Evolutionary conservation across 1,140 invertebrate genomes (phyloP).

Genomic region (Amphibalanus amphitrite): DNA sequence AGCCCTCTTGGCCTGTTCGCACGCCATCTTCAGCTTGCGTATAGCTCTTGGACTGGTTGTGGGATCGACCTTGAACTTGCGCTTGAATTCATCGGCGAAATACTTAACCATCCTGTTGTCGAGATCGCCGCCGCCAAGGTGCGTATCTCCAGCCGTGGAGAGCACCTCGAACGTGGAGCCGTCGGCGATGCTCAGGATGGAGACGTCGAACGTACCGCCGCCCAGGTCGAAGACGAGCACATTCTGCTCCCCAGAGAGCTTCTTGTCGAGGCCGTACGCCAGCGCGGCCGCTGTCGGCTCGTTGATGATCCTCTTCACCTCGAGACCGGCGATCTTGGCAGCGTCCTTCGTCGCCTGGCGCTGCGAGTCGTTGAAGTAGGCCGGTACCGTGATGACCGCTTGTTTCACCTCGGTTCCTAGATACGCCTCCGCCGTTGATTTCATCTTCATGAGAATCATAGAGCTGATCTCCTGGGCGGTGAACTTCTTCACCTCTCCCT

Average conservation of each 20-base stretch:
- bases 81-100: slow-evolving; percentile 20
- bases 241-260: slow-evolving; percentile 25
- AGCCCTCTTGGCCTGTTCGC: slow-evolving; percentile 19
- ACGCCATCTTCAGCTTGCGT: slow-evolving; percentile 18
- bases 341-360: slow-evolving; percentile 82
- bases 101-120: slow-evolving; percentile 22
- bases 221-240: slow-evolving; percentile 36
- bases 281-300: slow-evolving; percentile 32
- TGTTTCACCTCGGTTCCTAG: slow-evolving; percentile 30
- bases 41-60: slow-evolving; percentile 12
- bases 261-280: slow-evolving; percentile 33
- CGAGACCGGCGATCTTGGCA: slow-evolving; percentile 67
- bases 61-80: slow-evolving; percentile 19
- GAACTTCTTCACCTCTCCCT: slow-evolving; percentile 57
- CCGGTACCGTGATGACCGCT: slow-evolving; percentile 36
- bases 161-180: slow-evolving; percentile 47
- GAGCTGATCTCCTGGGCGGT: slow-evolving; percentile 71
- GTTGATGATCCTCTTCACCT: slow-evolving; percentile 38
- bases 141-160: slow-evolving; percentile 38
- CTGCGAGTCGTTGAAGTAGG: slow-evolving; percentile 55
- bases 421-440: slow-evolving; percentile 46
- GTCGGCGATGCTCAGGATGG: slow-evolving; percentile 66
- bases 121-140: slow-evolving; percentile 18
- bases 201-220: slow-evolving; percentile 54
- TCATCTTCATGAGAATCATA: slow-evolving; percentile 68